Conservation (phyloP, 2,888 invertebrate genomes). For the Ichneumoninae sp. region DNA sequence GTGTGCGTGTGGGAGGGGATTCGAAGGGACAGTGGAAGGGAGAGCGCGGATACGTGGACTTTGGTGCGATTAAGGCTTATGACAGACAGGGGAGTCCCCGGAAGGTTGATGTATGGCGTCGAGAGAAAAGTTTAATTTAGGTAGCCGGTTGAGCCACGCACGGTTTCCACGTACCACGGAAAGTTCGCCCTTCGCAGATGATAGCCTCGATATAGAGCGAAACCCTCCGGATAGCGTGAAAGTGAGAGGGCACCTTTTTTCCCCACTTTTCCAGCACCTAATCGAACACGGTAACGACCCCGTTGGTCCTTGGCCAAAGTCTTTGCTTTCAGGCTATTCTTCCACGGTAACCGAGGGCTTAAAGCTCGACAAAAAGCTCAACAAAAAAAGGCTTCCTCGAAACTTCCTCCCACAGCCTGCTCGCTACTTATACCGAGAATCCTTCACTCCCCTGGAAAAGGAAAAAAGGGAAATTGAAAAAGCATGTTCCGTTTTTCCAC, state of each 20-base stretch:
- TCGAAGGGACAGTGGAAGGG: constrained; percentile 28
- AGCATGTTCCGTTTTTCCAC: constrained; percentile 71
- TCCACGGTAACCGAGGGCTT: neutral
- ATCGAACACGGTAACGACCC: constrained; percentile 22
- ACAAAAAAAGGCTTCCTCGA: constrained; percentile 3
- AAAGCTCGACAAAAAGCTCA: neutral
- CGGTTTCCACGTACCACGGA: constrained; percentile 17
- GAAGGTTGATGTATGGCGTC: constrained; percentile 38
- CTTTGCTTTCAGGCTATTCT: constrained; percentile 8
- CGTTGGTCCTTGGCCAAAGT: neutral
- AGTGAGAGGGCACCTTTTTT: neutral
- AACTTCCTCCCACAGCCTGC: neutral
- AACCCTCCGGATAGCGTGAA: constrained; percentile 26
- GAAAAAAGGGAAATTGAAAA: constrained; percentile 72
- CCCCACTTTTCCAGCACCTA: neutral
- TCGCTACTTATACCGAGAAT: constrained; percentile 1
- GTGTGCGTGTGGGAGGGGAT: neutral
- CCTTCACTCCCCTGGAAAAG: neutral
- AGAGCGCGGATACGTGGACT: constrained; percentile 1
- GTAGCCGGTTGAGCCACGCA: constrained; percentile 19
- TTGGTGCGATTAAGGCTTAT: constrained; percentile 38
- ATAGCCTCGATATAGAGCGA: neutral
- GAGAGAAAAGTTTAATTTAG: constrained; percentile 41
- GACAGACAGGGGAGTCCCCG: constrained; percentile 23
- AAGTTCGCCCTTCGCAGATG: constrained; percentile 37